Evolutionary conservation across 2,113 vertebrate species (phyloP), one percentile per base, ranked within the genome.

Genomic region (Prunella himalayana): DNA sequence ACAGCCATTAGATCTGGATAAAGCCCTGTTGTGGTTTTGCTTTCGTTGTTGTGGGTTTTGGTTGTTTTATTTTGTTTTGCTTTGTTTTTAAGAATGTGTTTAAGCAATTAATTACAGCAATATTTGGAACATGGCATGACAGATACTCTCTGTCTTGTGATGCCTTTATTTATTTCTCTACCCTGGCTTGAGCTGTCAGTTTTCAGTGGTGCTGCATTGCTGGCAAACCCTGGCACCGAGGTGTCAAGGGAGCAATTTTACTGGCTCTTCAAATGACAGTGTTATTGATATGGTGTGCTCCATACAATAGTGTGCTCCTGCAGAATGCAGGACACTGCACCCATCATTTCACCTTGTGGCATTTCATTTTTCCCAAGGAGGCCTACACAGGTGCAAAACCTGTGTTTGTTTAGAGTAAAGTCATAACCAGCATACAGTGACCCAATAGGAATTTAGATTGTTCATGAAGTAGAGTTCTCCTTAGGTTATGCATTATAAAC

Each of bases 101-200:
- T 75, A 56, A 78, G 37, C 31, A 59, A 42, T 47, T 73, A 65
- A 65, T 88, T 80, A 45, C 51, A 84, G 10, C 7, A 64, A 10
- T 70, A 66, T 86, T 73, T 75, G n/a, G 11, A 82, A n/a, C 22
- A 33, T 16, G 17, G 6, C 7, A 54, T 20, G 15, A 54, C 25
- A 57, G 4, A 16, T 83, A 9, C 42, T 60, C 11, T 37, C 4
- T 42, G 27, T n/a, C 24, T 88, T 63, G n/a, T 78, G 33, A 73
- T 47, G 27, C 20, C 30, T 69, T 65, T 49, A 54, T 78, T 45
- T 78, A 7, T 60, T 66, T 80, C 28, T 35, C 28, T 7, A 10
- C n/a, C 3, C 6, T 1, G 1, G 16, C 21, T n/a, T 64, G 15
- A 59, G 13, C 33, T 53, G 27, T n/a, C 37, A 10, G 1, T 70